Percentiles rank a stretch among this genome's conserved stretches.
These are phyloP conservation scores for Nowickia ferox DNA, from an alignment of 2,888 invertebrate species.

Conservation along the genomic window DNA sequence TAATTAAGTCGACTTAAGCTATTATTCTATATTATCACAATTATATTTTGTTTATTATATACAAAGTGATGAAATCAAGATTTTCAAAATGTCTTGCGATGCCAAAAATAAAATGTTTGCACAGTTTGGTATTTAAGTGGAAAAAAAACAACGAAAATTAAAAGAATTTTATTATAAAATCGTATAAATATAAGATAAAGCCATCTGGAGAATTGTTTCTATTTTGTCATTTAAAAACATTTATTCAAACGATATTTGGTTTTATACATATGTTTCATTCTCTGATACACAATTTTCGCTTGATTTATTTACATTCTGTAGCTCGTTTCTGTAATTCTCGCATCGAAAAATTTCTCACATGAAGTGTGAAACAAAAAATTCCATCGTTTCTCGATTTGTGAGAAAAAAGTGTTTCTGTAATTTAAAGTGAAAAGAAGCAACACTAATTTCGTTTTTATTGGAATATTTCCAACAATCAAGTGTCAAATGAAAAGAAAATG, in stretches of 20 bases:
- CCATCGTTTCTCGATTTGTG: too few relatives aligned
- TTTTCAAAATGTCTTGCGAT: conserved; percentile 50
- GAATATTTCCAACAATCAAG: too few relatives aligned
- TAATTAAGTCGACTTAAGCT: too few relatives aligned
- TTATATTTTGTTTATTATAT: conserved; percentile 31
- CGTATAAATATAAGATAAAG: conserved; percentile 37
- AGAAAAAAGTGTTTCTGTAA: too few relatives aligned
- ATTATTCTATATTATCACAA: too few relatives aligned
- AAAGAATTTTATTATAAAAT: neutral
- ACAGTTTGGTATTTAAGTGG: conserved; percentile 9
- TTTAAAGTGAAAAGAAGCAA: too few relatives aligned
- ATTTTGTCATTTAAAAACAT: conserved; percentile 27
- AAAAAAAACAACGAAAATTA: neutral
- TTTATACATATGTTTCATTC: conserved; percentile 30
- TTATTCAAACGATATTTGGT: conserved; percentile 33
- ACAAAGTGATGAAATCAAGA: conserved; percentile 37
- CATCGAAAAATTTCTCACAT: too few relatives aligned
- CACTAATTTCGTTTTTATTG: too few relatives aligned
- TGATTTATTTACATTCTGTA: conserved; percentile 40
- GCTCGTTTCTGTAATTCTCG: too few relatives aligned
- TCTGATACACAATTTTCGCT: conserved; percentile 31
- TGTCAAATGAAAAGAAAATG: too few relatives aligned
- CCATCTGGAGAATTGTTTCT: conserved; percentile 27
- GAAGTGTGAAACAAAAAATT: too few relatives aligned
- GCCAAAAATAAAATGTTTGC: conserved; percentile 57